Evolutionary conservation across 1,140 invertebrate species (phyloP), one percentile per base, ranked within the genome.

Genomic region (Scaptomyza graminum): DNA sequence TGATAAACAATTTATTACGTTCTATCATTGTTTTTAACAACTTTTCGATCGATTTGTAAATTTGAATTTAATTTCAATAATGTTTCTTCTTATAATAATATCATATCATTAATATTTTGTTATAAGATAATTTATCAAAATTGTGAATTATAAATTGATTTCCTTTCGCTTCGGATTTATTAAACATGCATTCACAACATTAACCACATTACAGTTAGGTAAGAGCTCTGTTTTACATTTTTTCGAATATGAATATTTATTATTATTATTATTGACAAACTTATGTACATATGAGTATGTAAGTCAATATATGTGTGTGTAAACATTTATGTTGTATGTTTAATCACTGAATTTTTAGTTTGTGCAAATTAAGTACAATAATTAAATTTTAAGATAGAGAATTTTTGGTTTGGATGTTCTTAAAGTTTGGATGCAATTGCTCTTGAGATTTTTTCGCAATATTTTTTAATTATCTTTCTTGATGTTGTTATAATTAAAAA

Each of bases 121-220:
- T 31, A 43, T 34, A 52, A 69, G 41, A 43, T 77, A 52, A 68
- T 70, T 74, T 71, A 57, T 59, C 44, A 74, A 85, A 67, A 46
- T 37, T 16, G 44, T 64, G 49, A 46, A 61, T 43, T 18, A 50
- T 47, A 50, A 47, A 51, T 65, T 15, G 60, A 44, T 61, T 60
- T 49, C 31, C 6, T 50, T 64, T 22, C 18, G 18, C 4, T 8
- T 51, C 41, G 44, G 49, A 65, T 76, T 57, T 59, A 63, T 73
- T 68, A 28, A 73, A 76, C 66, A 76, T 68, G 69, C 64, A 63
- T 57, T 63, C 54, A 62, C 61, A 52, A 73, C 64, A 66, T 47
- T 57, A 72, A 67, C 39, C 52, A 18, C 31, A 34, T 47, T 46
- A 34, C 18, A 22, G n/a, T 44, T 64, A 28, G 51, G 51, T 68